These are phyloP conservation scores for Tetranychus piercei DNA, from an alignment of 2,888 invertebrate species.

Conservation along the genomic window DNA sequence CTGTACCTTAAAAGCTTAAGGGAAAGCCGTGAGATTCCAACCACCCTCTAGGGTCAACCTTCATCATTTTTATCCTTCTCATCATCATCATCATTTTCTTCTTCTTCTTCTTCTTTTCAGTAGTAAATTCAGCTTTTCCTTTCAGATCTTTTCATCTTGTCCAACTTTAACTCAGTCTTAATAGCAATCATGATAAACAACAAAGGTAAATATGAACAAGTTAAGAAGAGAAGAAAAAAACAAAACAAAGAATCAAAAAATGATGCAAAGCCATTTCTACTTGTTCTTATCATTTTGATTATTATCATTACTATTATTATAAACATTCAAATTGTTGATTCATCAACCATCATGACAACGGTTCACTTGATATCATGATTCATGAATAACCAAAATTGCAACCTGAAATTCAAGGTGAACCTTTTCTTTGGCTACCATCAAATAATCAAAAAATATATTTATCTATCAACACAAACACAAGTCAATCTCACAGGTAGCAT, in stretches of 20 bases:
- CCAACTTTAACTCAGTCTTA: background rate
- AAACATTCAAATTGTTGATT: background rate
- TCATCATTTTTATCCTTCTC: background rate
- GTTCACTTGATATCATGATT: background rate
- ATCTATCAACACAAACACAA: background rate
- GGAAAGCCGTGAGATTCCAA: background rate
- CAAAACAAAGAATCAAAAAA: background rate
- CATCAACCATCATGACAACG: background rate
- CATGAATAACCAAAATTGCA: background rate
- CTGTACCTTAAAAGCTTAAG: background rate
- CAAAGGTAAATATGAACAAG: background rate
- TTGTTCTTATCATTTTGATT: background rate
- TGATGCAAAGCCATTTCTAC: too few species aligned
- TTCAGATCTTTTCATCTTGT: background rate
- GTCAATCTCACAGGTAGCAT: background rate
- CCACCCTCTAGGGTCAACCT: background rate
- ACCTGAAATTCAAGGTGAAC: too few species aligned
- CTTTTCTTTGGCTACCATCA: too few species aligned
- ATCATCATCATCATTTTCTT: background rate
- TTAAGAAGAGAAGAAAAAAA: background rate
- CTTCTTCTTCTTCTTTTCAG: background rate
- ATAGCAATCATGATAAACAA: background rate
- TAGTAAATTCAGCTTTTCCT: background rate
- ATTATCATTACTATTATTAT: background rate
- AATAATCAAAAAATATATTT: background rate